A percentile compares a stretch with the other conserved stretches of the same genome.
These are phyloP conservation scores for Barypeithes pellucidus DNA, from an alignment of 2,888 invertebrate genomes.

Conservation along the genomic window DNA sequence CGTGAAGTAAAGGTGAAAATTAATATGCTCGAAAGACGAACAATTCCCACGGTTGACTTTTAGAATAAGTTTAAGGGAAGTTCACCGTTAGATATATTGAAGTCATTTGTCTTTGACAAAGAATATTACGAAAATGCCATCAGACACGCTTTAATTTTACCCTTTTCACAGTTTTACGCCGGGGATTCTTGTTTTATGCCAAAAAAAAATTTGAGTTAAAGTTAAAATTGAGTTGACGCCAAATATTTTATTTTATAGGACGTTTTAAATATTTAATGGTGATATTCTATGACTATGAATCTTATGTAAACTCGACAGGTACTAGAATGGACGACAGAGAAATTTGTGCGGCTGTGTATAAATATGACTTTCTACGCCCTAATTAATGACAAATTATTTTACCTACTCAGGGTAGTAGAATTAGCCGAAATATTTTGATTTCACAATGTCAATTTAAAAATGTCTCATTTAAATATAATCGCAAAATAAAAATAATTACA, in stretches of 20 bases:
- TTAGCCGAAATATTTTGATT: too few species aligned
- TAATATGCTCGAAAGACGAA: constrained; percentile 52
- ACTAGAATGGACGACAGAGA: too few species aligned
- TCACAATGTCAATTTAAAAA: too few species aligned
- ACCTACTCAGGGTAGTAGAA: too few species aligned
- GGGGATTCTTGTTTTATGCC: not conserved
- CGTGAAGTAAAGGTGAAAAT: constrained; percentile 53
- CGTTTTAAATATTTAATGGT: too few species aligned
- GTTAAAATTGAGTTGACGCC: not conserved
- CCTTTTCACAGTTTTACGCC: constrained; percentile 45
- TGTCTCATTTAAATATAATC: too few species aligned
- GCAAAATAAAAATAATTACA: too few species aligned
- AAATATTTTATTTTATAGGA: not conserved
- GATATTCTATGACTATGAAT: too few species aligned
- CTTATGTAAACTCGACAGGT: too few species aligned
- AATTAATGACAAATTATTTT: too few species aligned
- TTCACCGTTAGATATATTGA: constrained; percentile 62
- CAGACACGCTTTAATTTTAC: constrained; percentile 49
- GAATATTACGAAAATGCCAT: constrained; percentile 46
- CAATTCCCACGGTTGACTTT: constrained; percentile 54
- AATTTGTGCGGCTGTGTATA: too few species aligned
- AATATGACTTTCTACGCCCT: too few species aligned
- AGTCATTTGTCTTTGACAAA: constrained; percentile 60
- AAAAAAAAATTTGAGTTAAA: not conserved
- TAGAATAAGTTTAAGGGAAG: constrained; percentile 57